Evolutionary conservation across 2,113 vertebrate species (phyloP).

Genomic region (Carlito syrichta): DNA sequence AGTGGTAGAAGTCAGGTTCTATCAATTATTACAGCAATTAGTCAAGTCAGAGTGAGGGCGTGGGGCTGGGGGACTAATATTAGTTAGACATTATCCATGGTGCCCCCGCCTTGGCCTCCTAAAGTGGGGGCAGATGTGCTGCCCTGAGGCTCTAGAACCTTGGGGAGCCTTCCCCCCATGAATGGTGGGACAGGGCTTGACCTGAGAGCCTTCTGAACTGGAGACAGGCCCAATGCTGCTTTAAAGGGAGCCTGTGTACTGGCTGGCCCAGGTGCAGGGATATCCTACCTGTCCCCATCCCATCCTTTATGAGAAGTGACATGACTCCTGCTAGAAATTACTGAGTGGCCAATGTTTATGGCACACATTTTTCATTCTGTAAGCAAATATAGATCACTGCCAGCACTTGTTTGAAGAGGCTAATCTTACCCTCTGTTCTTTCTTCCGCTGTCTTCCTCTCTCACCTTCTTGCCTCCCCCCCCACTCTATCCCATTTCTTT

Average conservation of each 20-base stretch:
- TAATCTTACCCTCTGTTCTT: constrained; percentile 24
- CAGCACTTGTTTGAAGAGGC: constrained; percentile 54
- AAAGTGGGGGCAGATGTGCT: constrained; percentile 16
- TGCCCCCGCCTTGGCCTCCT: background rate
- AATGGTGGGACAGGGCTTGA: background rate
- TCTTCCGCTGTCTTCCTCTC: background rate
- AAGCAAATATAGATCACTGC: constrained; percentile 82
- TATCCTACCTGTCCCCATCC: constrained; percentile 71
- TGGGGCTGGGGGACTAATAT: constrained; percentile 78
- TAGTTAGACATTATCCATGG: constrained; percentile 71
- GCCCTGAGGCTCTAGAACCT: constrained; percentile 61
- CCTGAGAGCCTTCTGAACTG: background rate
- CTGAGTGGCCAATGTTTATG: constrained; percentile 77
- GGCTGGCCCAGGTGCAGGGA: constrained; percentile 5
- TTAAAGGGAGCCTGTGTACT: constrained; percentile 32
- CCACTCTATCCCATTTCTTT: background rate
- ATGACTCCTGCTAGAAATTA: constrained; percentile 72
- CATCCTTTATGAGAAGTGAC: constrained; percentile 73
- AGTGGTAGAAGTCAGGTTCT: constrained; percentile 85
- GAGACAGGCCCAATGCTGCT: background rate
- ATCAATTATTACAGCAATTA: constrained; percentile 95
- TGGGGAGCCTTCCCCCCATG: background rate
- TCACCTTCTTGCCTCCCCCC: background rate
- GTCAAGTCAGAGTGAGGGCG: constrained; percentile 84
- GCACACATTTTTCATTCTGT: constrained; percentile 83